Conservation (phyloP, 2,888 invertebrate species). For the Dicycla oo region DNA sequence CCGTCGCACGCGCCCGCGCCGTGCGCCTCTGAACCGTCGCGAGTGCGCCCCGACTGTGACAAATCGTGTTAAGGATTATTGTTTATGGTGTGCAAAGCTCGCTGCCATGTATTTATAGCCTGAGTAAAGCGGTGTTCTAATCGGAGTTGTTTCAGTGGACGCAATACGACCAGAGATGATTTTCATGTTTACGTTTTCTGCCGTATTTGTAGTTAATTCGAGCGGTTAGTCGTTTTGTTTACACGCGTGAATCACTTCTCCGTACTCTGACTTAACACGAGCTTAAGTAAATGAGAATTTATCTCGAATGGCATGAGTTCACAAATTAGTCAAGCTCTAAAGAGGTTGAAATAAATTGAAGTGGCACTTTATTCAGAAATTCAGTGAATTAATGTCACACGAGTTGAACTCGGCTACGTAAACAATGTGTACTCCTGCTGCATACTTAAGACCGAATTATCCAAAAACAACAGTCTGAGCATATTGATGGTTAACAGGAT, state of each 20-base stretch:
- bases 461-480: conserved; percentile 33
- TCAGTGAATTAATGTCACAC: conserved; percentile 41
- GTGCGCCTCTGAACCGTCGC: conserved; percentile 64
- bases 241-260: conserved; percentile 82
- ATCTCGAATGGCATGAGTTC: conserved; percentile 60
- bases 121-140: conserved; percentile 71
- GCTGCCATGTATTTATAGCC: conserved; percentile 79
- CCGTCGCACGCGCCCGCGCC: conserved; percentile 76
- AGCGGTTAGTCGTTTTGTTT: conserved; percentile 82
- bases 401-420: conserved; percentile 48
- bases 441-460: conserved; percentile 59
- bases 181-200: conserved; percentile 83
- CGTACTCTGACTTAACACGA: conserved; percentile 75
- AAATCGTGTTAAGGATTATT: conserved; percentile 82
- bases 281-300: conserved; percentile 72
- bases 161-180: conserved; percentile 72
- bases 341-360: conserved; percentile 48
- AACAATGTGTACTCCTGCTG: conserved; percentile 52
- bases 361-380: conserved; percentile 44
- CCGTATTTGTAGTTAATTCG: conserved; percentile 80
- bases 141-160: conserved; percentile 80
- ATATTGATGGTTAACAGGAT: conserved; percentile 24
- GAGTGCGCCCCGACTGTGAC: conserved; percentile 77
- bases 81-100: conserved; percentile 83
- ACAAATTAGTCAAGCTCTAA: conserved; percentile 59